phyloP scores from a whole-genome alignment of 2,888 invertebrate species.

The Altica lythri region DNA sequence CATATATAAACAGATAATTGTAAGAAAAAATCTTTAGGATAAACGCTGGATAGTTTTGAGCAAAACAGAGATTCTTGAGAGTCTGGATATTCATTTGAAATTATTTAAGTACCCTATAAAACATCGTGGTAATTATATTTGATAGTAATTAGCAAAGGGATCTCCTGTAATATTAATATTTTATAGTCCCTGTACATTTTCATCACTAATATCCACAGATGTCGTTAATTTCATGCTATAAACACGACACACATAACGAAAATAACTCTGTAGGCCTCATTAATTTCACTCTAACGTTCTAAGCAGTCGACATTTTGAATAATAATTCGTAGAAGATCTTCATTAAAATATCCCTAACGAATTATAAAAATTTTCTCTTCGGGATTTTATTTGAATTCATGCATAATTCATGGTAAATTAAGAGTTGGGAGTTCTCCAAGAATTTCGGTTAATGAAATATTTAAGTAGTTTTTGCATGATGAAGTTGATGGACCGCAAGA shows the following conservation, averaged over 20 bases:
- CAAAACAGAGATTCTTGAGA: no score
- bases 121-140: no score
- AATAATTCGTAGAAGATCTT: conserved; percentile 27
- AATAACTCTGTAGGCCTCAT: conserved; percentile 19
- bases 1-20: no score
- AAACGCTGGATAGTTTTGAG: no score
- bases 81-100: no score
- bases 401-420: conserved; percentile 45
- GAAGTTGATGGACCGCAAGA: conserved; percentile 38
- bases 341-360: conserved; percentile 37
- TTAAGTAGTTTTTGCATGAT: conserved; percentile 41
- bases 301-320: conserved; percentile 21
- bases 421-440: conserved; percentile 42
- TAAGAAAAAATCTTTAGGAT: no score
- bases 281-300: conserved; percentile 20
- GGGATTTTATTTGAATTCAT: conserved; percentile 36
- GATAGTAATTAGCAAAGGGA: no score
- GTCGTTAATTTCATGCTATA: conserved; percentile 6
- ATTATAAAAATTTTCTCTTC: conserved; percentile 42
- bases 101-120: no score
- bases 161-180: no score
- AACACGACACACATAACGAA: conserved; percentile 8
- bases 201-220: neutral
- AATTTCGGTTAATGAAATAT: conserved; percentile 47
- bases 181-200: no score